Conservation (phyloP, 2,797 vertebrate genomes). For the Microhierax caerulescens region DNA sequence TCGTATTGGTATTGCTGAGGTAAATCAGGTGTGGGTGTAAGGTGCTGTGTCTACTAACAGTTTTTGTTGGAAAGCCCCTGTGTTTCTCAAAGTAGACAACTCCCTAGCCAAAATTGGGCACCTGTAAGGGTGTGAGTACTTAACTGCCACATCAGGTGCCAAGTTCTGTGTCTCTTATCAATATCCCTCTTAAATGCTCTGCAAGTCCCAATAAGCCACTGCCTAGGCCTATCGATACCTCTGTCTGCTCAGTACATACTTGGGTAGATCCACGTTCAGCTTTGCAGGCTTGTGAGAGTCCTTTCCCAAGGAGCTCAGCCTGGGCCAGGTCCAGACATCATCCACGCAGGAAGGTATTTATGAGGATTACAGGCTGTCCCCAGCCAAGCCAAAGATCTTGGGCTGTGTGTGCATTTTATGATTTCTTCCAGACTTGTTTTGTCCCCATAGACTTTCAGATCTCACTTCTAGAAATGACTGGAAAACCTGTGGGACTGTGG, state of each 20-base stretch:
- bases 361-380: background rate
- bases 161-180: background rate
- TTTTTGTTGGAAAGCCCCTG: background rate
- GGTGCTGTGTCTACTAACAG: background rate
- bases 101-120: background rate
- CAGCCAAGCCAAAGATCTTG: background rate
- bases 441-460: background rate
- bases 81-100: background rate
- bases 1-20: background rate
- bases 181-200: background rate
- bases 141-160: background rate
- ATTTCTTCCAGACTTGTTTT: background rate
- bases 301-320: background rate
- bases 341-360: accelerated
- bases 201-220: background rate
- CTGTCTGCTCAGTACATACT: background rate
- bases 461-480: background rate
- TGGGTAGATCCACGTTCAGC: background rate
- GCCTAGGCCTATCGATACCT: background rate
- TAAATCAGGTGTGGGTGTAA: background rate
- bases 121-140: background rate
- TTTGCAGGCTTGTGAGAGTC: background rate
- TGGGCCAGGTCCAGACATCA: background rate
- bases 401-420: background rate
- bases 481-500: background rate